A percentile compares a stretch with the other conserved stretches of the same genome.
Conservation (phyloP, 2,113 vertebrate genomes). For the Atherinomorus stipes region DNA sequence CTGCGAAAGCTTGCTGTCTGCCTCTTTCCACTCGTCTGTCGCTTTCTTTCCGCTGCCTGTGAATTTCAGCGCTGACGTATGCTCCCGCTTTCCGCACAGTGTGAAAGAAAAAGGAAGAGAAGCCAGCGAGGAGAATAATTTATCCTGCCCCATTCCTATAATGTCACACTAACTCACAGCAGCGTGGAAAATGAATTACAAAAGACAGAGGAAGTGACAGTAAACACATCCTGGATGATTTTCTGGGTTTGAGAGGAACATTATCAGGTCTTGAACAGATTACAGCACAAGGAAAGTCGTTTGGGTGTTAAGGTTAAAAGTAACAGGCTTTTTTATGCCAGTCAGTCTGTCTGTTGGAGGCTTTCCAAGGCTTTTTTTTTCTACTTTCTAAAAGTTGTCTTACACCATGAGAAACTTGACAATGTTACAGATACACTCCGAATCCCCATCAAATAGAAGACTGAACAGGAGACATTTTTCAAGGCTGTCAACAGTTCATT, state of each 20-base stretch:
- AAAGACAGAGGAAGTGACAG: slow-evolving; percentile 57
- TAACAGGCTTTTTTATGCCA: slow-evolving; percentile 45
- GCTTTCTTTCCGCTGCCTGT: slow-evolving; percentile 23
- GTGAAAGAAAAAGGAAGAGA: slow-evolving; percentile 42
- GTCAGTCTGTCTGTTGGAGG: slow-evolving; percentile 40
- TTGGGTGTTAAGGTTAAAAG: slow-evolving; percentile 59
- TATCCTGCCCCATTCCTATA: slow-evolving; percentile 37
- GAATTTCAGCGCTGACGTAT: slow-evolving; percentile 32
- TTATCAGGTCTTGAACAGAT: slow-evolving; percentile 45
- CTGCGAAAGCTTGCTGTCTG: slow-evolving; percentile 15
- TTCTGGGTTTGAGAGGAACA: slow-evolving; percentile 41
- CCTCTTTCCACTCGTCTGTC: slow-evolving; percentile 29
- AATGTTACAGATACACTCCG: background rate
- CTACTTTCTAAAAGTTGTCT: slow-evolving; percentile 9
- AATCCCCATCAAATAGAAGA: background rate
- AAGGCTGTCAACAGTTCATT: slow-evolving; percentile 34
- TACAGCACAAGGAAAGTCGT: slow-evolving; percentile 39
- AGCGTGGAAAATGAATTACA: slow-evolving; percentile 57
- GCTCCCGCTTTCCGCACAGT: slow-evolving; percentile 27
- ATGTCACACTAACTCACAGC: slow-evolving; percentile 62
- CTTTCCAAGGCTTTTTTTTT: slow-evolving; percentile 40
- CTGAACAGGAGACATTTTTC: background rate
- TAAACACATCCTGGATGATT: slow-evolving; percentile 68
- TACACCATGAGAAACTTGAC: slow-evolving; percentile 11
- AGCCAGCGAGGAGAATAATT: slow-evolving; percentile 38